Base-by-base conservation (phyloP, 2,797 vertebrate species). In the Cossypha dichroa region DNA sequence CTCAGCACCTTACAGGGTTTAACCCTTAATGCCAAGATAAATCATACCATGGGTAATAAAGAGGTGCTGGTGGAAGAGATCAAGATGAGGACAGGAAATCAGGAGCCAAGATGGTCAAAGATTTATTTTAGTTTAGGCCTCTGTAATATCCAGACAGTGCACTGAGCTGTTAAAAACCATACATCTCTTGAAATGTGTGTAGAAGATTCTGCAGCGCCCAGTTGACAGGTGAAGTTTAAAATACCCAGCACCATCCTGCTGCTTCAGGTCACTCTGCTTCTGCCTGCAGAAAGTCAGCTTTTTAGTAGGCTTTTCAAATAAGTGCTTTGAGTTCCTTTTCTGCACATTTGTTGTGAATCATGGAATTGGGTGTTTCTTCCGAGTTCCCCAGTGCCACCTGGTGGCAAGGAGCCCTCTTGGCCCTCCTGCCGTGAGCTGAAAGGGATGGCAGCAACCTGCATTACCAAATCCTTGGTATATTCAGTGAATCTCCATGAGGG, bases 321-420 rank as follows among this genome's bases (percentile, higher is more conserved):
- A 75, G 63, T 0, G 25, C 28, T 89, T 84, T 22, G 45, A 72
- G 9, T 63, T 58, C 56, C 18, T 75, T 55, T 84, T 56, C 56
- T 0, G 0, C 14, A 4, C n/a, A 0, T 77, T 68, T 54, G 11
- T 38, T 33, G 22, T 14, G 54, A n/a, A 58, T n/a, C 16, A 0
- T 19, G 59, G 69, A 63, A 70, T 86, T 73, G 1, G 0, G 18
- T 18, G 29, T 60, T 75, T 70, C 45, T 38, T n/a, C 31, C 0
- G 63, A 11, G 76, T 90, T 90, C 59, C 85, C 79, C 83, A 92
- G 88, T 94, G 84, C 96, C 96, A 92, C 63, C 96, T 96, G 83
- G 92, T 68, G 84, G 94, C 72, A 72, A 46, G 51, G 91, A 88
- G 66, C 38, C 49, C 67, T 66, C 58, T 26, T 1, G 11, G 67